phyloP scores from a whole-genome alignment of 2,113 vertebrate genomes.

The Microtus montanus region DNA sequence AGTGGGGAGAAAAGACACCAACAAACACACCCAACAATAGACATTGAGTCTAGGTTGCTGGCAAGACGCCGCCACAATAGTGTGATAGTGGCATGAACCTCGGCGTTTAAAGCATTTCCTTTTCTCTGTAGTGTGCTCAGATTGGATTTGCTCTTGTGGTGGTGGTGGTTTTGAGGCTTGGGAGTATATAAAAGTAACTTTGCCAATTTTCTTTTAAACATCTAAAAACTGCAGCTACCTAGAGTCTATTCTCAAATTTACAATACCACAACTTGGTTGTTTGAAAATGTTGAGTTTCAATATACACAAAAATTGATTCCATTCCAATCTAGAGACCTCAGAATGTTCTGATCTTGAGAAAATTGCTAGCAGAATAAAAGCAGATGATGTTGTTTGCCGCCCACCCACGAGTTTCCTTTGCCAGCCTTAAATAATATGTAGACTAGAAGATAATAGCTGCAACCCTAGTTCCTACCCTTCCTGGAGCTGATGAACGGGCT shows the following conservation, averaged over 20 bases:
- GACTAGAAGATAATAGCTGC: slow-evolving; percentile 25
- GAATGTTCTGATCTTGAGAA: slow-evolving; percentile 63
- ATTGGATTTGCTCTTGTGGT: neutral
- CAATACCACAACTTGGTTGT: slow-evolving; percentile 15
- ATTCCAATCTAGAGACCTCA: slow-evolving; percentile 63
- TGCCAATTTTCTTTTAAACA: slow-evolving; percentile 47
- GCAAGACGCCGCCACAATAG: neutral
- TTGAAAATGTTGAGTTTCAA: slow-evolving; percentile 52
- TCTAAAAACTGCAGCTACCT: slow-evolving; percentile 44
- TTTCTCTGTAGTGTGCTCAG: neutral
- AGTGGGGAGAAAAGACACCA: neutral
- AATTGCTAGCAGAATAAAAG: slow-evolving; percentile 66
- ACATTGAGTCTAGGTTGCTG: no score
- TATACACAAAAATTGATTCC: slow-evolving; percentile 20
- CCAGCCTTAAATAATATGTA: slow-evolving; percentile 51
- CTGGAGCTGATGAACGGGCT: neutral
- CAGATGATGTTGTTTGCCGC: neutral
- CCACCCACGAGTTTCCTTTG: slow-evolving; percentile 24
- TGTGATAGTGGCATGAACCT: neutral
- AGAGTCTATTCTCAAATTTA: slow-evolving; percentile 26
- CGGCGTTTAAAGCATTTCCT: neutral
- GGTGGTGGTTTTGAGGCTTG: slow-evolving; percentile 30
- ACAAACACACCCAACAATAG: neutral
- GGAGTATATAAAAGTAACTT: neutral
- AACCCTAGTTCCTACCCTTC: neutral